Evolutionary conservation across 2,797 vertebrate species (phyloP).

Genomic region (Dromococcyx pavoninus): DNA sequence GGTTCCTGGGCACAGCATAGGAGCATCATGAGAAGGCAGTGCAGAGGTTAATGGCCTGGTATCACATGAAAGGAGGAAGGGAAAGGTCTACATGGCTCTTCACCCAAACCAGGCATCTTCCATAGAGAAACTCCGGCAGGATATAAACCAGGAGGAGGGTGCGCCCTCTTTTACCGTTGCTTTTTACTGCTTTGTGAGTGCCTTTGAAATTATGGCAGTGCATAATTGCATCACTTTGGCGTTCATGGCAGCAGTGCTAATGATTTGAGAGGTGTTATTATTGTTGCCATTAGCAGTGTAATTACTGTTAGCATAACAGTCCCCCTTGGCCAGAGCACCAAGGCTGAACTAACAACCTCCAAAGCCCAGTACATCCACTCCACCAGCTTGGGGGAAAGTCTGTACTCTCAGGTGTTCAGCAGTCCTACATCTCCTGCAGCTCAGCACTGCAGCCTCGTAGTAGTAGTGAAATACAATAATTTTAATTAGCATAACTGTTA

Average conservation of each 20-base stretch:
- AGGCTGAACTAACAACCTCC: background rate
- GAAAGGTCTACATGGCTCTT: background rate
- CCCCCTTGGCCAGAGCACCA: background rate
- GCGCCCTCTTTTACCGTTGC: background rate
- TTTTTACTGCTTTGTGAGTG: background rate
- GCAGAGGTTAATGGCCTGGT: background rate
- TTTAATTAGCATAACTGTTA: conserved; percentile 2
- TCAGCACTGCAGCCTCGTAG: background rate
- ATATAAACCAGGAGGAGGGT: background rate
- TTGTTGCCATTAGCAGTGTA: background rate
- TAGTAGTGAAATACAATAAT: background rate
- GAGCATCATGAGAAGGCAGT: background rate
- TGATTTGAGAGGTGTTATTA: background rate
- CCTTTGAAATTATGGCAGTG: background rate
- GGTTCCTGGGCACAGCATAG: background rate
- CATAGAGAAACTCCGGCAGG: background rate
- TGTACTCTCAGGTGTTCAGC: background rate
- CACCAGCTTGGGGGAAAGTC: background rate
- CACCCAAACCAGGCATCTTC: background rate
- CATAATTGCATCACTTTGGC: background rate
- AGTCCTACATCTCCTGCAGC: background rate
- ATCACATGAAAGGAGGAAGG: background rate
- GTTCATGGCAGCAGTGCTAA: background rate
- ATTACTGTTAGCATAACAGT: background rate
- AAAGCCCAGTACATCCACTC: background rate